phyloP scores from a whole-genome alignment of 2,113 vertebrate species.

The Girardinichthys multiradiatus region DNA sequence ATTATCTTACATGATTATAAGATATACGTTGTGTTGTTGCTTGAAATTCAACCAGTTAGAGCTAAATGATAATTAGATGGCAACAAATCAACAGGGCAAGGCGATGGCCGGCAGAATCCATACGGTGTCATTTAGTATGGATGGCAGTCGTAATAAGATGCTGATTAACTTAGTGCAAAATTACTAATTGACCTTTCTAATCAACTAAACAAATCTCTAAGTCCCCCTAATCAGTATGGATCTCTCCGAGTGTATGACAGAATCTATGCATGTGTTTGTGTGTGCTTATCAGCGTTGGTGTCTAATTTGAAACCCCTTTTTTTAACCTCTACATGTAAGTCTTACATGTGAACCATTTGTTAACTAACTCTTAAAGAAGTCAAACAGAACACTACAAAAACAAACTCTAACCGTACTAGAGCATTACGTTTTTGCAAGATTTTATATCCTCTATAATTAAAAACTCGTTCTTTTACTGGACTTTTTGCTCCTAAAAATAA shows the following conservation, averaged over 20 bases:
- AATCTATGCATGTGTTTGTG: conserved; percentile 36
- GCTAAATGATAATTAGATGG: conserved; percentile 69
- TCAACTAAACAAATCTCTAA: conserved; percentile 87
- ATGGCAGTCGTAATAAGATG: conserved; percentile 80
- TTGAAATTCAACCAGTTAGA: conserved; percentile 32
- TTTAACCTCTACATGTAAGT: not conserved
- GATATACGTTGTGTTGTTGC: not conserved
- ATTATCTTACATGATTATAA: conserved; percentile 1
- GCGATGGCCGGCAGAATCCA: conserved; percentile 69
- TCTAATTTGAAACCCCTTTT: not conserved
- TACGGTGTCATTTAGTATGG: conserved; percentile 81
- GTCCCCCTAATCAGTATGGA: conserved; percentile 86
- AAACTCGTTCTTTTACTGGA: not conserved
- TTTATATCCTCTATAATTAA: not conserved
- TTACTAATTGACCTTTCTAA: conserved; percentile 89
- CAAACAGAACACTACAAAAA: not conserved
- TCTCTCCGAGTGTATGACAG: conserved; percentile 66
- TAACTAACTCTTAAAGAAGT: not conserved
- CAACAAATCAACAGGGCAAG: conserved; percentile 70
- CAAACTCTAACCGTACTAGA: too few species aligned
- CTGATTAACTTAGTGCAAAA: conserved; percentile 88
- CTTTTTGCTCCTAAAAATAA: not conserved
- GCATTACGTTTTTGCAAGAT: not conserved
- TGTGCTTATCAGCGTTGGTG: not conserved
- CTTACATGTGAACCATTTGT: not conserved